phyloP scores from a whole-genome alignment of 2,113 vertebrate species.

The Cinclus cinclus region DNA sequence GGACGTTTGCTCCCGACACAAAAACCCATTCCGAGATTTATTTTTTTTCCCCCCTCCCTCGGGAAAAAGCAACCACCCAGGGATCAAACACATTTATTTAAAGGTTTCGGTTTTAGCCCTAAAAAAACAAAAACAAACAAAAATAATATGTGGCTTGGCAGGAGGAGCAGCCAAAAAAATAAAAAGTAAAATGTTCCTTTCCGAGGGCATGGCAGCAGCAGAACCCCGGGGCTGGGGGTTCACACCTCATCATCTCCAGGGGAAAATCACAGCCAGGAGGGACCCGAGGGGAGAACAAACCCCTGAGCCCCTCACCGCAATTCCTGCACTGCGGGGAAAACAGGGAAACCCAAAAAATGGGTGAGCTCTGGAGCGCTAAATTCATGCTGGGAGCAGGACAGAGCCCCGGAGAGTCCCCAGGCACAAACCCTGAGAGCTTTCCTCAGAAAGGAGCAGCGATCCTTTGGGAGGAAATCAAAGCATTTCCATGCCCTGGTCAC shows the following conservation, averaged over 20 bases:
- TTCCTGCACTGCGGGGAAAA: no score
- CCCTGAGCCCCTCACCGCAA: no score
- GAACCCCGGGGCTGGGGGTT: neutral
- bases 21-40: neutral
- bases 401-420: neutral
- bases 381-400: neutral
- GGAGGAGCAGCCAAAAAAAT: neutral
- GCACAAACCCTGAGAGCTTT: neutral
- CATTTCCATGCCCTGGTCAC: neutral
- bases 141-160: constrained; percentile 29
- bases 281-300: neutral
- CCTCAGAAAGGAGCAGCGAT: neutral
- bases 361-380: neutral
- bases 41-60: no score
- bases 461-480: neutral
- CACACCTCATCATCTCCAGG: neutral
- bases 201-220: neutral
- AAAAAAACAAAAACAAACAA: neutral
- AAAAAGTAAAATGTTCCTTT: neutral
- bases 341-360: neutral
- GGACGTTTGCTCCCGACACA: fast-evolving
- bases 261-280: no score
- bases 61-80: neutral
- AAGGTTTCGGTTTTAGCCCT: constrained; percentile 24
- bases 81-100: constrained; percentile 26